phyloP scores from a whole-genome alignment of 2,797 vertebrate species.

The Dryobates pubescens region DNA sequence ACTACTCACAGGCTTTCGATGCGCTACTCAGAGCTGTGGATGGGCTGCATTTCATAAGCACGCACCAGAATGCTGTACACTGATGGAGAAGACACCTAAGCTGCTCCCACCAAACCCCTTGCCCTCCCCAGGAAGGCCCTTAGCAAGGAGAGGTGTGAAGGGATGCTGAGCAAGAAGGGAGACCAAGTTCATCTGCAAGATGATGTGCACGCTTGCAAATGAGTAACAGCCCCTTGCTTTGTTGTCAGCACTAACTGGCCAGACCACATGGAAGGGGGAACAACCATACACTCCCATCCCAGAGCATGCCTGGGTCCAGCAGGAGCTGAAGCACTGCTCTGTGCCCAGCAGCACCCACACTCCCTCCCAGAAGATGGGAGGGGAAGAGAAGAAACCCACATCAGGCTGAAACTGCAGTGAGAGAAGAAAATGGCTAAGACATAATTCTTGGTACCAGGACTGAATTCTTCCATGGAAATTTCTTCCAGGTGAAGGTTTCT shows the following conservation, averaged over 20 bases:
- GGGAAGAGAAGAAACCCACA: neutral
- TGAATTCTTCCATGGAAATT: neutral
- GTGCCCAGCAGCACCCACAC: neutral
- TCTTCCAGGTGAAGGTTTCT: neutral
- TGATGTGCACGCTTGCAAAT: fast-evolving
- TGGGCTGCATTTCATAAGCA: neutral
- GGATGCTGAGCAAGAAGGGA: neutral
- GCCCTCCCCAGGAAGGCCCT: neutral
- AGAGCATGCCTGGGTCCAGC: fast-evolving
- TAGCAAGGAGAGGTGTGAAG: fast-evolving
- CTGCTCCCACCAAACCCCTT: neutral
- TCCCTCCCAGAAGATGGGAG: neutral
- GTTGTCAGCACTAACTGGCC: fast-evolving
- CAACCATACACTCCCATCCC: fast-evolving
- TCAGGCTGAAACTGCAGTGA: neutral
- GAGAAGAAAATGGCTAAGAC: fast-evolving
- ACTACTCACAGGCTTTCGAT: neutral
- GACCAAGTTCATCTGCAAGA: fast-evolving
- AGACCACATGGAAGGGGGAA: neutral
- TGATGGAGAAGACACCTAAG: fast-evolving
- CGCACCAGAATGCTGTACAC: fast-evolving
- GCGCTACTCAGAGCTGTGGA: neutral
- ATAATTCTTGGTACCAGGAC: neutral
- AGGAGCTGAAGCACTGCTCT: neutral
- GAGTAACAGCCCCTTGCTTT: neutral